Evolutionary conservation across 2,888 invertebrate genomes (phyloP).

Genomic region (Aromia moschata): DNA sequence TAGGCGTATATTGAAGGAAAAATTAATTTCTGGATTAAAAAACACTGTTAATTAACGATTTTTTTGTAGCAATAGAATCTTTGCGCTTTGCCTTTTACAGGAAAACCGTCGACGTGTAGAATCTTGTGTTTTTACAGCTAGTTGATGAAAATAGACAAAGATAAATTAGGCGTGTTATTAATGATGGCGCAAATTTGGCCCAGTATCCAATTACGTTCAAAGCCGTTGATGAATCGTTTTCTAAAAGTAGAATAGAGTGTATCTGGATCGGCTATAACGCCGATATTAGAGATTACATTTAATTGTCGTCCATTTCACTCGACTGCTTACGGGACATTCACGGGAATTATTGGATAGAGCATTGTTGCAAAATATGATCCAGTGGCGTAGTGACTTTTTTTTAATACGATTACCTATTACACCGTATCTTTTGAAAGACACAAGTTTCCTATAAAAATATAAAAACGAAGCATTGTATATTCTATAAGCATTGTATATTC

Average conservation of each 20-base stretch:
- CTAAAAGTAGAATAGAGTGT: neutral
- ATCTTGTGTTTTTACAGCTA: neutral
- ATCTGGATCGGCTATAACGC: neutral
- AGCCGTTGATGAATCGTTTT: neutral
- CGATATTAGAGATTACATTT: neutral
- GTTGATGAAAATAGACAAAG: slow-evolving; percentile 1
- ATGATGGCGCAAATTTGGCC: neutral
- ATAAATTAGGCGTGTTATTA: neutral
- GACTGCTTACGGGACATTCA: neutral
- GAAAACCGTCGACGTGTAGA: neutral
- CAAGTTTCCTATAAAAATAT: too few species aligned
- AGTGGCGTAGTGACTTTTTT: too few species aligned
- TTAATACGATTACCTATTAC: too few species aligned
- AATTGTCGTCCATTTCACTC: neutral
- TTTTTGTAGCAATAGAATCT: too few species aligned
- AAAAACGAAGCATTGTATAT: too few species aligned
- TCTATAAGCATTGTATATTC: too few species aligned
- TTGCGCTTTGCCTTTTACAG: too few species aligned
- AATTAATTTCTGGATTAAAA: too few species aligned
- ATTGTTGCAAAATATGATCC: neutral
- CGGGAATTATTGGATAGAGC: neutral
- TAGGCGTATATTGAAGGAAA: too few species aligned
- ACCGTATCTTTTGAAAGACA: too few species aligned
- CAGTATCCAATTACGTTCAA: neutral
- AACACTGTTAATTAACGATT: too few species aligned